Percentiles rank a stretch among this genome's conserved stretches.
Evolutionary conservation across 1,140 invertebrate genomes (phyloP).

Genomic region (Zaprionus davidi): DNA sequence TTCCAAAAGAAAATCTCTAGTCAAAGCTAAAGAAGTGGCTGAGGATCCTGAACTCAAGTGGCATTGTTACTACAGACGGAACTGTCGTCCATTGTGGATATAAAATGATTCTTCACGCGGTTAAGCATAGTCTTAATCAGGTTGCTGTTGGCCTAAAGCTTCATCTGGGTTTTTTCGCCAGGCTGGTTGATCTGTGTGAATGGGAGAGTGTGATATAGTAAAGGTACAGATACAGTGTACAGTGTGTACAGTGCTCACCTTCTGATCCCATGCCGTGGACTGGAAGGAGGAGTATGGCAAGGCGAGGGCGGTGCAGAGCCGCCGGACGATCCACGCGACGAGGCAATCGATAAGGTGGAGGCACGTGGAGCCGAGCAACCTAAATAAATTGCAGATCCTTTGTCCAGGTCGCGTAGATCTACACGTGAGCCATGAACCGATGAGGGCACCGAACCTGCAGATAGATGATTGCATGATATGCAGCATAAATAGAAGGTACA

Average conservation of each 20-base stretch:
- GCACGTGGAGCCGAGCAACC: conserved; percentile 76
- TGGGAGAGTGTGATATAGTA: not conserved
- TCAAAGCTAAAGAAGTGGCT: conserved; percentile 2
- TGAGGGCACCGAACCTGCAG: conserved; percentile 86
- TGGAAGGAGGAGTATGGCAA: conserved; percentile 86
- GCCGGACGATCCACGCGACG: conserved; percentile 75
- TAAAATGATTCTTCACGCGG: not conserved
- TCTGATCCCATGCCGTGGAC: conserved; percentile 85
- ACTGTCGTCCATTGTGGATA: not conserved
- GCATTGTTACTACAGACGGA: conserved; percentile 34
- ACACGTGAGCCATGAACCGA: conserved; percentile 88
- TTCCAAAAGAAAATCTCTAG: not conserved
- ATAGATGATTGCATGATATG: not conserved
- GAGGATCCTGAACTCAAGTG: conserved; percentile 31
- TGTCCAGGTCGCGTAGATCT: conserved; percentile 86
- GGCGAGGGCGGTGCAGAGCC: conserved; percentile 86
- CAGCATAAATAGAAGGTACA: not conserved
- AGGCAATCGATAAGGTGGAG: conserved; percentile 68
- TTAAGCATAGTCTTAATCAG: not conserved
- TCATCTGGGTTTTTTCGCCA: conserved; percentile 79
- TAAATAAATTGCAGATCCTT: conserved; percentile 85
- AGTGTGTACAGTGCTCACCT: conserved; percentile 47
- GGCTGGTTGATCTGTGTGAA: conserved; percentile 64
- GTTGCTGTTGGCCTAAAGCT: conserved; percentile 6
- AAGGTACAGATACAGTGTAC: not conserved